Percentiles rank a stretch among this genome's conserved stretches.
Evolutionary conservation across 2,797 vertebrate genomes (phyloP).

Genomic region (Enteromius treurensis): DNA sequence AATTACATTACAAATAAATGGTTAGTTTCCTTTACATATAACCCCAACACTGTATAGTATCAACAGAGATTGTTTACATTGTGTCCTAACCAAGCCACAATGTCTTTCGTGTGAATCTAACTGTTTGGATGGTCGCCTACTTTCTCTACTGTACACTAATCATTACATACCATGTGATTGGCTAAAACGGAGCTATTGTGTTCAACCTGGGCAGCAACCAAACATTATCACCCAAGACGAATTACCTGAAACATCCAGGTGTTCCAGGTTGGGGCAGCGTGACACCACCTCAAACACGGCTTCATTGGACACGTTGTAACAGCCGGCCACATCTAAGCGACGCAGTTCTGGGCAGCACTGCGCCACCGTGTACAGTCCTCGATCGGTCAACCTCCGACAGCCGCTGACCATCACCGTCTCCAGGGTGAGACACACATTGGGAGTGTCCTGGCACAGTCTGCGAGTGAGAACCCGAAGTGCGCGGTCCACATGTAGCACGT

Average conservation of each 20-base stretch:
- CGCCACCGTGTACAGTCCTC: slow-evolving; percentile 87
- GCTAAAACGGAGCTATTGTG: neutral
- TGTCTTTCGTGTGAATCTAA: neutral
- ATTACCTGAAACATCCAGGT: slow-evolving; percentile 89
- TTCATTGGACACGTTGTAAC: slow-evolving; percentile 89
- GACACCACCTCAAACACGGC: slow-evolving; percentile 89
- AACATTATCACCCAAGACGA: neutral
- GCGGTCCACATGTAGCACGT: slow-evolving; percentile 85
- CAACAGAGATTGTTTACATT: neutral
- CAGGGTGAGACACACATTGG: slow-evolving; percentile 89
- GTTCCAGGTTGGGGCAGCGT: slow-evolving; percentile 87
- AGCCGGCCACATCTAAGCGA: slow-evolving; percentile 84
- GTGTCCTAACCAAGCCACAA: neutral
- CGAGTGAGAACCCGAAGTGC: slow-evolving; percentile 87
- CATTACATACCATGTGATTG: neutral
- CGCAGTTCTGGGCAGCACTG: slow-evolving; percentile 88
- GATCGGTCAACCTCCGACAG: slow-evolving; percentile 88
- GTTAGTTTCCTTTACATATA: too few relatives aligned
- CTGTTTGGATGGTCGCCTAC: too few relatives aligned
- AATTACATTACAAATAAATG: neutral
- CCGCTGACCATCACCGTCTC: slow-evolving; percentile 85
- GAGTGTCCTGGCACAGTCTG: slow-evolving; percentile 88
- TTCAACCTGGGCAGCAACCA: neutral
- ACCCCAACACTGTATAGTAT: neutral
- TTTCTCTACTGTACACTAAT: too few relatives aligned